Evolutionary conservation across 2,888 invertebrate genomes (phyloP).

Genomic region (Agriopis aurantiaria): DNA sequence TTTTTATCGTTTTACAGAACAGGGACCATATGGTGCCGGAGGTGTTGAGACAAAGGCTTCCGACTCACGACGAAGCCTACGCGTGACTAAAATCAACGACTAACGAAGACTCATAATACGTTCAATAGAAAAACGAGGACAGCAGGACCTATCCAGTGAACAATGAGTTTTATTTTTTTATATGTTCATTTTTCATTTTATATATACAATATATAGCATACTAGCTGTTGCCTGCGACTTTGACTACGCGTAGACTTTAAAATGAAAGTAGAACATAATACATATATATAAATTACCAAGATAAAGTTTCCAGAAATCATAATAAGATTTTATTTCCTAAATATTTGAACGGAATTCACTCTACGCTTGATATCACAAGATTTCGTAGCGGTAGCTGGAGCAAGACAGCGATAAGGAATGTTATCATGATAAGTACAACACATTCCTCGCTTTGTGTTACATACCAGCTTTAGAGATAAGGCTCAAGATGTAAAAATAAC

Average conservation of each 20-base stretch:
- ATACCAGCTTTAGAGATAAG: constrained; percentile 50
- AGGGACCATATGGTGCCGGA: constrained; percentile 22
- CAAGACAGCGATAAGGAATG: constrained; percentile 54
- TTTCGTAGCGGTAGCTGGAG: constrained; percentile 37
- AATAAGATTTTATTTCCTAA: constrained; percentile 33
- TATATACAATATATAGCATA: too few relatives aligned
- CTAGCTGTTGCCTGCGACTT: too few relatives aligned
- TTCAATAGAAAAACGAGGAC: constrained; percentile 60
- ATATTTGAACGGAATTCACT: constrained; percentile 49
- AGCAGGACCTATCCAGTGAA: constrained; percentile 53
- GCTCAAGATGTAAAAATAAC: constrained; percentile 45
- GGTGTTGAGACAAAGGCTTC: constrained; percentile 50
- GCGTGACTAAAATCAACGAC: constrained; percentile 75
- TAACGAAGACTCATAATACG: constrained; percentile 60
- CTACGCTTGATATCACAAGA: constrained; percentile 44
- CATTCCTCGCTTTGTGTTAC: constrained; percentile 49
- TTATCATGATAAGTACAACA: constrained; percentile 56
- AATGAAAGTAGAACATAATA: too few relatives aligned
- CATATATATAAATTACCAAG: too few relatives aligned
- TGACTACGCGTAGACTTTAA: too few relatives aligned
- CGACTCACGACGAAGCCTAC: constrained; percentile 71
- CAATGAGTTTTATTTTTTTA: constrained; percentile 32
- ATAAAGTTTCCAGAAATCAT: background rate
- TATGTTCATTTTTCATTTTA: too few relatives aligned
- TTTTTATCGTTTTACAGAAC: constrained; percentile 10